Percentiles rank a stretch among this genome's conserved stretches.
Conservation (phyloP, 2,797 vertebrate genomes). For the Lepus oiostolus region DNA sequence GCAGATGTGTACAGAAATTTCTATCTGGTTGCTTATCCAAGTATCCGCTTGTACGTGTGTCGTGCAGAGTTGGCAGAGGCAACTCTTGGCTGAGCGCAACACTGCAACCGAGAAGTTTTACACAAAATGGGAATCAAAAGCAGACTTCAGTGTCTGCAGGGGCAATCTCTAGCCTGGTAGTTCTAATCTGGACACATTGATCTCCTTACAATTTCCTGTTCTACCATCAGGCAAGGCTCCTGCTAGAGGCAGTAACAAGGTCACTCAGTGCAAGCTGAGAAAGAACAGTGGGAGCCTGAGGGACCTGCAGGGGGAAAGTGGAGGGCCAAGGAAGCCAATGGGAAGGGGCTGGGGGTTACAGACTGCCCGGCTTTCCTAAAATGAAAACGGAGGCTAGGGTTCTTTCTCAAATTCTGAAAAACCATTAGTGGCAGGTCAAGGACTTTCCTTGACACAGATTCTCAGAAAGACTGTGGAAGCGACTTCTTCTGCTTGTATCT, state of each 20-base stretch:
- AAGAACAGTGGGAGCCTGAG: background rate
- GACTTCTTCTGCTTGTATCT: background rate
- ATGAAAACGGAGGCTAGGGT: background rate
- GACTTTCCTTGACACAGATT: background rate
- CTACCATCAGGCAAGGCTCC: background rate
- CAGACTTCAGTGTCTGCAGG: background rate
- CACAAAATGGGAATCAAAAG: background rate
- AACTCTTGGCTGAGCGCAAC: too few relatives aligned
- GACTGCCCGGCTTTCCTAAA: background rate
- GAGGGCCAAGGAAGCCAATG: background rate
- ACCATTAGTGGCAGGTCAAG: background rate
- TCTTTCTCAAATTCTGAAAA: slow-evolving; percentile 43
- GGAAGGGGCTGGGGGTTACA: background rate
- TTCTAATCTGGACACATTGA: slow-evolving; percentile 36
- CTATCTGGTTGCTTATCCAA: background rate
- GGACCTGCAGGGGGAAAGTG: background rate
- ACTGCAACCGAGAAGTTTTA: background rate
- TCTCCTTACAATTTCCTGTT: background rate
- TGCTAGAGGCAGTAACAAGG: background rate
- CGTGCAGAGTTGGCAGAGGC: too few relatives aligned
- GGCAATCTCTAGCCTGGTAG: background rate
- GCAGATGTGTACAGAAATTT: background rate
- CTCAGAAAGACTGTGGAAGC: background rate
- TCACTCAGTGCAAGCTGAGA: background rate
- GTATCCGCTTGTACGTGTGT: background rate